Percentiles rank a stretch among this genome's conserved stretches.
Conservation (phyloP, 1,140 invertebrate genomes). For the Hormaphis cornu region DNA sequence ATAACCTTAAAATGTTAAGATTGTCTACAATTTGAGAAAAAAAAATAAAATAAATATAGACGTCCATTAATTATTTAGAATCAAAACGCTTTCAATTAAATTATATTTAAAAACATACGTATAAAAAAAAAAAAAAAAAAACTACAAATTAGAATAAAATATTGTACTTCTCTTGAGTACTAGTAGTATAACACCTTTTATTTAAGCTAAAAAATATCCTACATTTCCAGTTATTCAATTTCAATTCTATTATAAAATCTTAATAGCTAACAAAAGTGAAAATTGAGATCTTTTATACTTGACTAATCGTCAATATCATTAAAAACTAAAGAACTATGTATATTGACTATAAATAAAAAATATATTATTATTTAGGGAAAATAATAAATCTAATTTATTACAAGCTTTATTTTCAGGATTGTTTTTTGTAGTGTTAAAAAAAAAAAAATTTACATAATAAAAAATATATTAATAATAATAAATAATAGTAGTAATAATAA, state of each 20-base stretch:
- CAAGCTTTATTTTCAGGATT: background rate
- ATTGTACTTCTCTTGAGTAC: slow-evolving; percentile 1
- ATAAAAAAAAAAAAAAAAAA: slow-evolving; percentile 28
- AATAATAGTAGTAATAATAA: no score
- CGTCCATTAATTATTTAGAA: slow-evolving; percentile 30
- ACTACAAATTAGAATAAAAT: slow-evolving; percentile 46
- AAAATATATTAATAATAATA: no score
- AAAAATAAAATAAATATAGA: slow-evolving; percentile 17
- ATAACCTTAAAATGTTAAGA: slow-evolving; percentile 17
- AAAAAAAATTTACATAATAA: no score
- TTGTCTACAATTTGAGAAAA: slow-evolving; percentile 27
- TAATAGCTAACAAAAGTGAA: slow-evolving; percentile 24
- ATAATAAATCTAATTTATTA: background rate
- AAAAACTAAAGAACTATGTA: slow-evolving; percentile 7
- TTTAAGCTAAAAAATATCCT: slow-evolving; percentile 22
- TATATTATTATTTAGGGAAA: slow-evolving; percentile 1
- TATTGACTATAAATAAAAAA: slow-evolving; percentile 16
- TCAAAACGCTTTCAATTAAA: slow-evolving; percentile 28
- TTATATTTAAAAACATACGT: slow-evolving; percentile 10
- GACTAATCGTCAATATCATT: slow-evolving; percentile 24
- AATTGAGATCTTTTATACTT: slow-evolving; percentile 30
- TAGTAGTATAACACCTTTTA: background rate
- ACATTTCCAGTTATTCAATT: slow-evolving; percentile 6
- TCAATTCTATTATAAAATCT: slow-evolving; percentile 30
- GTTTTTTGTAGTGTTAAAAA: slow-evolving; percentile 21